Evolutionary conservation across 2,113 vertebrate species (phyloP).

Genomic region (Tylochromis polylepis): DNA sequence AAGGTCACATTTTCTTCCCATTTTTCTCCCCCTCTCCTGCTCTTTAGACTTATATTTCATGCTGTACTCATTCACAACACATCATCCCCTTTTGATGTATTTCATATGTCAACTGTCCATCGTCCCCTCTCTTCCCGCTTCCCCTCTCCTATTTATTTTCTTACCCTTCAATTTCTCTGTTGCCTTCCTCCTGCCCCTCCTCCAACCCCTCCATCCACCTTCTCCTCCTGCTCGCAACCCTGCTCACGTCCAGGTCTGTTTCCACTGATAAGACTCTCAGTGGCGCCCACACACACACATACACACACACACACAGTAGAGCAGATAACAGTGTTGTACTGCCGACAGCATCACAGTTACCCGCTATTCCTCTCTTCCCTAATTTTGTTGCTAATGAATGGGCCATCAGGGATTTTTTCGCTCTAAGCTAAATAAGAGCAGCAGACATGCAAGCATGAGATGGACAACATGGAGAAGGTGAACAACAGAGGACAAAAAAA

Average conservation of each 20-base stretch:
- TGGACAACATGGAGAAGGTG: not conserved
- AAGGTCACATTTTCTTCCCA: slow-evolving; percentile 3
- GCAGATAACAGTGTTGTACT: slow-evolving; percentile 36
- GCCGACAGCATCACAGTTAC: slow-evolving; percentile 44
- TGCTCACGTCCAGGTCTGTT: slow-evolving; percentile 68
- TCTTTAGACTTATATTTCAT: slow-evolving; percentile 26
- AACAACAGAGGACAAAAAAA: not conserved
- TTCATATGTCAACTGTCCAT: slow-evolving; percentile 26
- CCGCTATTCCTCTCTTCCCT: slow-evolving; percentile 19
- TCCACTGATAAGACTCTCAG: slow-evolving; percentile 64
- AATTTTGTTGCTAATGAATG: slow-evolving; percentile 55
- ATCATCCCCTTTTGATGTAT: slow-evolving; percentile 38
- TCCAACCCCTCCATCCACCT: not conserved
- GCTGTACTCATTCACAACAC: not conserved
- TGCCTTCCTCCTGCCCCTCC: not conserved
- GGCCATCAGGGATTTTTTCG: slow-evolving; percentile 53
- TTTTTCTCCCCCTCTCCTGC: not conserved
- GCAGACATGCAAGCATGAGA: not conserved
- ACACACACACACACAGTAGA: not conserved
- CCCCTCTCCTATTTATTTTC: slow-evolving; percentile 34
- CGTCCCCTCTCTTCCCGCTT: slow-evolving; percentile 1
- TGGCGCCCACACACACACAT: not conserved
- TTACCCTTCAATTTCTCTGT: slow-evolving; percentile 46
- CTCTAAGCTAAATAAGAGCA: not conserved
- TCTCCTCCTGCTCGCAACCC: slow-evolving; percentile 46